These are phyloP conservation scores for Coenonympha arcania DNA, from an alignment of 2,888 invertebrate genomes.

Conservation along the genomic window DNA sequence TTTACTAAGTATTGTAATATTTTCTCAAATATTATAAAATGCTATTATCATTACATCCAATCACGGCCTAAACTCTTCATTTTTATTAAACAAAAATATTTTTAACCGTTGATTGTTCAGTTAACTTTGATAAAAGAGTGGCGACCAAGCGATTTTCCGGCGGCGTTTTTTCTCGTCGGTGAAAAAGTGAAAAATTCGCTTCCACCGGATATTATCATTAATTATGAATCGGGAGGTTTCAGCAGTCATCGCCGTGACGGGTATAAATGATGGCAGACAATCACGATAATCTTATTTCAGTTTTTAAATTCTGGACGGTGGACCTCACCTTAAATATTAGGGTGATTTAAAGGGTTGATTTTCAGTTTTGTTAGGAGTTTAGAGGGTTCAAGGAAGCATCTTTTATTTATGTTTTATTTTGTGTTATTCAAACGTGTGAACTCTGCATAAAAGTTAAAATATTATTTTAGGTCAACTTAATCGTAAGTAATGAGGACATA, in stretches of 20 bases:
- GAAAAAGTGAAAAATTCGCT: slow-evolving; percentile 64
- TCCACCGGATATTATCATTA: slow-evolving; percentile 71
- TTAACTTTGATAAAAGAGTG: slow-evolving; percentile 56
- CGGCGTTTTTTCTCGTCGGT: slow-evolving; percentile 53
- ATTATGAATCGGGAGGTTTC: slow-evolving; percentile 61
- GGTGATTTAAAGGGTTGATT: slow-evolving; percentile 1
- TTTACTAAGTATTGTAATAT: no score
- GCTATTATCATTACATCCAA: no score
- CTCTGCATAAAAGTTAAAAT: no score
- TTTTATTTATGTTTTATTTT: no score
- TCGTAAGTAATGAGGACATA: no score
- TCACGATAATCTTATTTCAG: slow-evolving; percentile 15
- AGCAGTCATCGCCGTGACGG: slow-evolving; percentile 47
- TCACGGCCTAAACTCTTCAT: no score
- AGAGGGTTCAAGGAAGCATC: no score
- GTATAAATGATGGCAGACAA: slow-evolving; percentile 43
- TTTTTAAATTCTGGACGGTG: background rate
- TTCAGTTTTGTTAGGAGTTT: no score
- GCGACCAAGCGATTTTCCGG: slow-evolving; percentile 55
- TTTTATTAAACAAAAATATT: no score
- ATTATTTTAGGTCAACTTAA: no score
- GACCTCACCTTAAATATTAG: background rate
- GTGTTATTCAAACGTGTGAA: no score
- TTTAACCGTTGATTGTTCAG: slow-evolving; percentile 28
- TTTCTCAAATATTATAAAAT: no score